Base-by-base conservation (phyloP, 2,113 vertebrate species). In the Sander lucioperca region DNA sequence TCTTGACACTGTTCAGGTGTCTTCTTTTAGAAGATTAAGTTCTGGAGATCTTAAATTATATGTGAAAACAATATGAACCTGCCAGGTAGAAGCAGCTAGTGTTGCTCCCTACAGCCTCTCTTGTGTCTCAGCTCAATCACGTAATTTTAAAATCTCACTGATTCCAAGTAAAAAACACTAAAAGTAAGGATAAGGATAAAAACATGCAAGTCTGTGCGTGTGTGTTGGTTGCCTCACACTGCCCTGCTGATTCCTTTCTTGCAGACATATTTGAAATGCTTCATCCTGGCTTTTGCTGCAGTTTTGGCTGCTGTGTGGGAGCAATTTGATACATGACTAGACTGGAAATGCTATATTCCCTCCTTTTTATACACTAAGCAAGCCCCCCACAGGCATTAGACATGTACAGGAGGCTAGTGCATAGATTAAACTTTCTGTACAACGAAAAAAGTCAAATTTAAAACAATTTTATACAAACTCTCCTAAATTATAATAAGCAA, bases 261-360 rank as follows among this genome's bases (percentile, higher is more conserved):
- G 56, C 39, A 69, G 62, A 86, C 83, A 93, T 93, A 85, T 84
- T 80, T 92, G 30, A 91, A 83, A 91, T 92, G 79, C 86, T 91
- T 94, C 51, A 53, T 76, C 84, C 57, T 45, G 66, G 79, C 54
- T 74, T 74, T 30, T 71, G 65, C 79, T 81, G 83, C 90, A 90
- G 70, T 89, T 93, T 91, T 89, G 85, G 84, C 82, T 93, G 85
- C 70, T 70, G 83, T 61, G 64, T 77, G 75, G 68, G 56, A 82
- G 77, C 76, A 58, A 86, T 84, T 78, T 84, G 80, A 86, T 82
- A 79, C 93, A 91, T 91, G 89, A 93, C 86, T 81, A 79, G 84
- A 93, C 86, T 88, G 59, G 66, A 83, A 84, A 75, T 86, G 53
- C 63, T 67, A 53, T 86, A 68, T 59, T 81, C 70, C 82, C 57